Conservation (phyloP, 1,140 invertebrate genomes). For the Radopholus similis region DNA sequence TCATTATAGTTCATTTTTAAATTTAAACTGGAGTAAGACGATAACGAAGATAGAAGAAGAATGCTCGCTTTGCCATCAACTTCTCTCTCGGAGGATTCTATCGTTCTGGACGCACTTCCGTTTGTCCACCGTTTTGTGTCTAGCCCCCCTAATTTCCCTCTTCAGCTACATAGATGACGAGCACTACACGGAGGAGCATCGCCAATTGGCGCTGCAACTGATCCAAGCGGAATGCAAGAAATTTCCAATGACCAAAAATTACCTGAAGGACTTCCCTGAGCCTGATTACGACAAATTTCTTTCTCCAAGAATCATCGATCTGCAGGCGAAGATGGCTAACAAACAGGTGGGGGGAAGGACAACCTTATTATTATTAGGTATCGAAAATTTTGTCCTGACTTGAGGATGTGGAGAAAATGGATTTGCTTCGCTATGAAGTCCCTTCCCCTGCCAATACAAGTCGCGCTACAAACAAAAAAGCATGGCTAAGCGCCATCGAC, state of each 20-base stretch:
- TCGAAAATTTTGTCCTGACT: constrained; percentile 5
- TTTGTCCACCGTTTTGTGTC: not conserved
- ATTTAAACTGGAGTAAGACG: not conserved
- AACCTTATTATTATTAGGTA: not conserved
- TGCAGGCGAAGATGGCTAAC: constrained; percentile 26
- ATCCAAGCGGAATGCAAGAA: constrained; percentile 36
- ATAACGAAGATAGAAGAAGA: not conserved
- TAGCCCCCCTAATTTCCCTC: not conserved
- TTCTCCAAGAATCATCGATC: constrained; percentile 25
- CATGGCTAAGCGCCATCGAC: constrained; percentile 40
- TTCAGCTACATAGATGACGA: constrained; percentile 38
- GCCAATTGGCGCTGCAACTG: constrained; percentile 38
- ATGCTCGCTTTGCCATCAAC: too few species aligned
- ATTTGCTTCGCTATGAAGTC: constrained; percentile 41
- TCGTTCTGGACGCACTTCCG: constrained; percentile 22
- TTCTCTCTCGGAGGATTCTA: too few species aligned
- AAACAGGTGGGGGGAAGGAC: constrained; percentile 27
- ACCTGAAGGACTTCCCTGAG: constrained; percentile 31
- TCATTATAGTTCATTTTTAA: not conserved
- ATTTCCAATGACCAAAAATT: constrained; percentile 44
- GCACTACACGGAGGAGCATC: constrained; percentile 38
- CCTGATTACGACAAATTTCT: constrained; percentile 43
- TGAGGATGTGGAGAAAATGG: constrained; percentile 45
- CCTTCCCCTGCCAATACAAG: constrained; percentile 39
- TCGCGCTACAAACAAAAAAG: constrained; percentile 32